These are phyloP conservation scores for Percopsis omiscomaycus DNA, from an alignment of 2,797 vertebrate species.

Conservation along the genomic window DNA sequence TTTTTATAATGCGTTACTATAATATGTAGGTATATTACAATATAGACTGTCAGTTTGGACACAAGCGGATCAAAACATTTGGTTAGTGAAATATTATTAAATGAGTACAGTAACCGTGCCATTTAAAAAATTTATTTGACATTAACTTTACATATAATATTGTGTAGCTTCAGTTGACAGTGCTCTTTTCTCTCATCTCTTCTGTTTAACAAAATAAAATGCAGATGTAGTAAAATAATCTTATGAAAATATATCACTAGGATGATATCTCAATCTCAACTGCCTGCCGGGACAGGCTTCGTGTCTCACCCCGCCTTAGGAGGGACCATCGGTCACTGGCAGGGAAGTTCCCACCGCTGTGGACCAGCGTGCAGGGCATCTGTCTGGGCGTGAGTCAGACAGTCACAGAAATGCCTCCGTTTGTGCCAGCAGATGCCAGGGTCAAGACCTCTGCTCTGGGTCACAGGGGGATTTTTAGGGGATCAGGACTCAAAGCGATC, in stretches of 20 bases:
- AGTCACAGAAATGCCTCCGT: constrained; percentile 26
- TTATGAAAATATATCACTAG: background rate
- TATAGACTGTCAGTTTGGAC: too few species aligned
- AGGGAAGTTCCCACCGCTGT: constrained; percentile 25
- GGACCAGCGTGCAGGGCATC: constrained; percentile 55
- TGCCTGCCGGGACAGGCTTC: constrained; percentile 25
- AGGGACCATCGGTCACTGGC: constrained; percentile 21
- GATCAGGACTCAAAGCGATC: constrained; percentile 59
- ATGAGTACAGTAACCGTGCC: too few species aligned
- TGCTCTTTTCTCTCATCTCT: background rate
- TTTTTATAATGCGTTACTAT: too few species aligned
- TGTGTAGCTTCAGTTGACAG: background rate
- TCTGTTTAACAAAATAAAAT: background rate
- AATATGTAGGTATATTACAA: too few species aligned
- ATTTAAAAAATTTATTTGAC: too few species aligned
- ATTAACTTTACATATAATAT: too few species aligned
- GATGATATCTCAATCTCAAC: constrained; percentile 12
- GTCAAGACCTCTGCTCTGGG: constrained; percentile 40
- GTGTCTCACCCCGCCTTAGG: constrained; percentile 34
- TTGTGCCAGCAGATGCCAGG: constrained; percentile 60
- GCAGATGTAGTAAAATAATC: background rate
- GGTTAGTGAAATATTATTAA: too few species aligned
- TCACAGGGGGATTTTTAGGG: constrained; percentile 53
- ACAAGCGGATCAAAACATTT: too few species aligned
- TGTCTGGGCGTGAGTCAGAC: constrained; percentile 60